Evolutionary conservation across 2,888 invertebrate genomes (phyloP).

Genomic region (Hylaea fasciaria): DNA sequence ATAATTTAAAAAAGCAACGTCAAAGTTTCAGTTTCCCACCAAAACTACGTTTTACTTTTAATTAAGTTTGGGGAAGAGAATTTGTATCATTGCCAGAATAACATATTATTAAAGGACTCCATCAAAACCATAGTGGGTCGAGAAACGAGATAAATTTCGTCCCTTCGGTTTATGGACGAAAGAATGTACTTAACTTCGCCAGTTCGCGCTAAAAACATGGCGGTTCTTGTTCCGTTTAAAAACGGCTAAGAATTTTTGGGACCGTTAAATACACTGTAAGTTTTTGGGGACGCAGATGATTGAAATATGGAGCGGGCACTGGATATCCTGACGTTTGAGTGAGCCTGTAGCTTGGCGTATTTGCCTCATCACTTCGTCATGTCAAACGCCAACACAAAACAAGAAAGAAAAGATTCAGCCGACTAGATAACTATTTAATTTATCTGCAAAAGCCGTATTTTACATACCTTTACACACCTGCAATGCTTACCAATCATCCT

Average conservation of each 20-base stretch:
- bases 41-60: too few species aligned
- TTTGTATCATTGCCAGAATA: neutral
- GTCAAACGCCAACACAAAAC: too few species aligned
- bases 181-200: slow-evolving; percentile 42
- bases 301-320: slow-evolving; percentile 6
- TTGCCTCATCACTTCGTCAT: too few species aligned
- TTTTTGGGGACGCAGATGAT: slow-evolving; percentile 24
- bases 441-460: neutral
- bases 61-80: too few species aligned
- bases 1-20: too few species aligned
- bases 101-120: neutral
- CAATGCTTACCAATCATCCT: too few species aligned
- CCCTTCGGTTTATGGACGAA: slow-evolving; percentile 22
- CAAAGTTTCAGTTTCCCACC: too few species aligned
- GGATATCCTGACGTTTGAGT: neutral
- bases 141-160: slow-evolving; percentile 38
- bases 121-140: slow-evolving; percentile 27
- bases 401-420: too few species aligned
- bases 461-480: too few species aligned
- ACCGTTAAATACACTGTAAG: slow-evolving; percentile 47
- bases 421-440: too few species aligned
- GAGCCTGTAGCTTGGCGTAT: too few species aligned
- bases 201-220: slow-evolving; percentile 38
- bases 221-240: slow-evolving; percentile 40
- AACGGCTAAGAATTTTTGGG: slow-evolving; percentile 36